Evolutionary conservation across 2,113 vertebrate genomes (phyloP).

Genomic region (Atherinomorus stipes): DNA sequence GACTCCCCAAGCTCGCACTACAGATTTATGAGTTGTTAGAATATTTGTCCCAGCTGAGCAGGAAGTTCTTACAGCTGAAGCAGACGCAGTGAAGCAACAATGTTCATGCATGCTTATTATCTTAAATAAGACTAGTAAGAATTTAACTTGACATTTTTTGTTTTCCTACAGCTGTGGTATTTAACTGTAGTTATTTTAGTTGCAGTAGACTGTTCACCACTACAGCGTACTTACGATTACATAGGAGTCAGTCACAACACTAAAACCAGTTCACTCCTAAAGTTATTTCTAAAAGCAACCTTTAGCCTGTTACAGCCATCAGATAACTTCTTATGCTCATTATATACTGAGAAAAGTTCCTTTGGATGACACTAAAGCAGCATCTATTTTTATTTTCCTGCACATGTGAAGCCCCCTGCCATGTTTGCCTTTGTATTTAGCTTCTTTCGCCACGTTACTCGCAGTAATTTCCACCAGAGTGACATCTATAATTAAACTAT

Average conservation of each 20-base stretch:
- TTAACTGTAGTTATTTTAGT: neutral
- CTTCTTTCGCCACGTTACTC: neutral
- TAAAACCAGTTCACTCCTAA: neutral
- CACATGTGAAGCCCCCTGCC: neutral
- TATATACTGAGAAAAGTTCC: too few species aligned
- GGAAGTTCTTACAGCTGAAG: neutral
- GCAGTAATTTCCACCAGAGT: neutral
- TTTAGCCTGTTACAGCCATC: too few species aligned
- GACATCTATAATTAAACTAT: neutral
- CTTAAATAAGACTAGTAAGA: neutral
- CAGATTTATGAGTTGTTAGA: neutral
- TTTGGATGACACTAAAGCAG: too few species aligned
- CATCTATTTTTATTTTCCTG: neutral
- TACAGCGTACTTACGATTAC: neutral
- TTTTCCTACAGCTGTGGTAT: too few species aligned
- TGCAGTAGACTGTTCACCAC: too few species aligned
- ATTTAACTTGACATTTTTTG: too few species aligned
- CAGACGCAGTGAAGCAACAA: neutral
- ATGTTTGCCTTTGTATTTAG: too few species aligned
- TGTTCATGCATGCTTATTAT: neutral
- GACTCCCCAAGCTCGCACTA: neutral
- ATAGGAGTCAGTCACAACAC: neutral
- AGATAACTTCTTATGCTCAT: too few species aligned
- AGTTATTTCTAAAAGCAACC: neutral
- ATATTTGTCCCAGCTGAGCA: neutral